A percentile compares a stretch with the other conserved stretches of the same genome.
These are phyloP conservation scores for Arbacia lixula DNA, from an alignment of 53 echinoderm and acorn worm genomes.

Conservation along the genomic window DNA sequence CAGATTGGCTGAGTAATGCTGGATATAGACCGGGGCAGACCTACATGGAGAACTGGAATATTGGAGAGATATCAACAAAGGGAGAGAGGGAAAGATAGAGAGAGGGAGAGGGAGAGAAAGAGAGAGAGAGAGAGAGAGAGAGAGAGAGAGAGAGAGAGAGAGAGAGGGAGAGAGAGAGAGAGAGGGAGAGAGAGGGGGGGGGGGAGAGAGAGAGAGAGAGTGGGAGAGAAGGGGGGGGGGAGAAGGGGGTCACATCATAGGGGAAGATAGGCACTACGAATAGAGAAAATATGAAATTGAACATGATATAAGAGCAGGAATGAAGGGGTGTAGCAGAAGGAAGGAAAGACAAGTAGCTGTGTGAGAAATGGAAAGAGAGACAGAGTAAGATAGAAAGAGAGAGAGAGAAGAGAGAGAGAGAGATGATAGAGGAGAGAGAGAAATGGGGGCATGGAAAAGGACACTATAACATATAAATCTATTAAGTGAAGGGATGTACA, in stretches of 20 bases:
- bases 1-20: too few relatives aligned
- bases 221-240: neutral
- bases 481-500: too few relatives aligned
- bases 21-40: neutral
- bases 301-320: neutral
- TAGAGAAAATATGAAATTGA: neutral
- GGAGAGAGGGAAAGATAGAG: neutral
- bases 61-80: neutral
- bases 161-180: neutral
- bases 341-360: neutral
- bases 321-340: neutral
- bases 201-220: neutral
- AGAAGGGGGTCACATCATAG: neutral
- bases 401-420: neutral
- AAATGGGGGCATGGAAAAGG: neutral
- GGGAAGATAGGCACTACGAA: too few relatives aligned
- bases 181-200: neutral
- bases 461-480: too few relatives aligned
- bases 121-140: neutral
- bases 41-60: neutral
- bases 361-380: too few relatives aligned
- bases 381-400: neutral
- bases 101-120: neutral
- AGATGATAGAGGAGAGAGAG: neutral
- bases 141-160: neutral